Evolutionary conservation across 1,140 invertebrate species (phyloP), one percentile per base, ranked within the genome.

Genomic region (Cherax destructor): DNA sequence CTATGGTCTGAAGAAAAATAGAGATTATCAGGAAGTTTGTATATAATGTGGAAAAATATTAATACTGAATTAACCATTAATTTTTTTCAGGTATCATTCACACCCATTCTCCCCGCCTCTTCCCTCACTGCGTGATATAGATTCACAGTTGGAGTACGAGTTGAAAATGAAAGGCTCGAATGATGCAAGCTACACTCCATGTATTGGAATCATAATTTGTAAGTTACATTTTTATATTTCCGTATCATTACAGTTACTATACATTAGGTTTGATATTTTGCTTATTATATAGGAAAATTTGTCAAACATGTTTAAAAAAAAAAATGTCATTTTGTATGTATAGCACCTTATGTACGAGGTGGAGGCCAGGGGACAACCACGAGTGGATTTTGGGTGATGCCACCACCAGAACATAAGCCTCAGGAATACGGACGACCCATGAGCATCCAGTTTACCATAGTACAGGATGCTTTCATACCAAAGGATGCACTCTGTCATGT

Each of bases 91-190:
- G 98, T 99, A 99, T 95, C 98, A 99, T 94, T 98, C 98, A n/a
- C 98, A 99, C 95, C 98, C 98, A 1, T 96, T 97, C 74, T 97
- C 97, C 91, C 96, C 97, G 92, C 97, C 98, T 13, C 97, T 98
- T 92, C 98, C 98, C 13, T 98, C 98, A 24, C 95, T 99, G 1
- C 95, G 97, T 77, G 98, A 99, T 94, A 97, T 98, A 91, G 97
- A 98, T 94, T 96, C 97, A 92, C 98, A 99, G 94, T 95, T 99
- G 86, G 98, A 99, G 93, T 99, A 99, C 95, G 97, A 99, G 95
- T 97, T 99, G 80, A 97, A 97, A 94, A 98, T 99, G 97, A 97
- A 98, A 93, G 98, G 98, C 1, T 96, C 96, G 9, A 97, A 96
- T 89, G 98, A 98, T 95, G 97, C 97, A 92, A 97, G 96, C 24